Conservation (phyloP, 2,113 vertebrate genomes). For the Tachysurus vachellii region DNA sequence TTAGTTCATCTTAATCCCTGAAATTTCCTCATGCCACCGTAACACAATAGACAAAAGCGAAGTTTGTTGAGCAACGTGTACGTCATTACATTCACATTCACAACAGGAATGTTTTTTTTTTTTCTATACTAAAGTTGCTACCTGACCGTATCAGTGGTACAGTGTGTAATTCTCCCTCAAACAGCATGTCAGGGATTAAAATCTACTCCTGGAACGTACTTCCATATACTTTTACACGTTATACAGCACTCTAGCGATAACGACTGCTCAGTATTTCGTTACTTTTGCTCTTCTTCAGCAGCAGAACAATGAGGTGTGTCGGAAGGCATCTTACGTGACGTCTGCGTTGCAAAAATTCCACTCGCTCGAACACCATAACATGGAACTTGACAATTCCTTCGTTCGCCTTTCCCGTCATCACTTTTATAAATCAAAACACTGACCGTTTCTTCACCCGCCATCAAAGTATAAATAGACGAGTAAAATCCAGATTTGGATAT, state of each 20-base stretch:
- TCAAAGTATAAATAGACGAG: constrained; percentile 13
- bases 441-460: constrained; percentile 1
- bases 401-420: background rate
- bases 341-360: background rate
- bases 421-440: background rate
- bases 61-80: background rate
- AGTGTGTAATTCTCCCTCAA: background rate
- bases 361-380: background rate
- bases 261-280: background rate
- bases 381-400: constrained; percentile 2
- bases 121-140: background rate
- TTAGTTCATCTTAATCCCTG: background rate
- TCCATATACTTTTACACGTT: background rate
- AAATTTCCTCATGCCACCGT: background rate
- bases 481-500: background rate
- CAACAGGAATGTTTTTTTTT: background rate
- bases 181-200: background rate
- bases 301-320: background rate
- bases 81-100: background rate
- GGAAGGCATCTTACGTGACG: background rate
- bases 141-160: background rate
- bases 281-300: background rate
- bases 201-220: background rate
- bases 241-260: no score
- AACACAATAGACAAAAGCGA: background rate